Conservation (phyloP, 2,113 vertebrate genomes). For the Bungarus multicinctus region DNA sequence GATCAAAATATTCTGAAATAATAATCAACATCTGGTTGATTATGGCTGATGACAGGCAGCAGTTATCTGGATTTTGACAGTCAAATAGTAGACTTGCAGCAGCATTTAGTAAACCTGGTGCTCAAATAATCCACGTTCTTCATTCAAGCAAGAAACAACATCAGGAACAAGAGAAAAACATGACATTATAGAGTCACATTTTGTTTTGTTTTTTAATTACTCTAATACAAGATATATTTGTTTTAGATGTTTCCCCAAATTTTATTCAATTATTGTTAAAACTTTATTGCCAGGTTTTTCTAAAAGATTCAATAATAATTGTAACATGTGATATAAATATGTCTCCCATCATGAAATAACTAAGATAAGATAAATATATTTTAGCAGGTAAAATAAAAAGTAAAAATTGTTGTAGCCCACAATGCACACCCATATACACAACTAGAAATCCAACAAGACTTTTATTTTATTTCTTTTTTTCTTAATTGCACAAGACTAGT, state of each 20-base stretch:
- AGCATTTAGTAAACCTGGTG: not conserved
- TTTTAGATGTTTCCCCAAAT: not conserved
- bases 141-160: not conserved
- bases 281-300: not conserved
- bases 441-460: not conserved
- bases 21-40: not conserved
- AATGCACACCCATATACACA: not conserved
- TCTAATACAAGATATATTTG: not conserved
- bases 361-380: not conserved
- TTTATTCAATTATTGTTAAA: not conserved
- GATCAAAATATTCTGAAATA: not conserved
- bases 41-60: not conserved
- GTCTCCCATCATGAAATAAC: not conserved
- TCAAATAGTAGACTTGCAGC: not conserved
- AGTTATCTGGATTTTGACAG: not conserved
- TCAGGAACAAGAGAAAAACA: not conserved
- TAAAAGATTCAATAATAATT: not conserved
- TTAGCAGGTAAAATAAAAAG: not conserved
- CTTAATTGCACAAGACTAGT: not conserved
- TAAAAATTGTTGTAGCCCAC: too few relatives aligned
- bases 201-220: not conserved
- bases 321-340: not conserved
- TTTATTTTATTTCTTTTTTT: accelerated
- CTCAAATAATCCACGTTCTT: not conserved
- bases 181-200: not conserved